Evolutionary conservation across 2,797 vertebrate genomes (phyloP).

Genomic region (Eremophila alpestris): DNA sequence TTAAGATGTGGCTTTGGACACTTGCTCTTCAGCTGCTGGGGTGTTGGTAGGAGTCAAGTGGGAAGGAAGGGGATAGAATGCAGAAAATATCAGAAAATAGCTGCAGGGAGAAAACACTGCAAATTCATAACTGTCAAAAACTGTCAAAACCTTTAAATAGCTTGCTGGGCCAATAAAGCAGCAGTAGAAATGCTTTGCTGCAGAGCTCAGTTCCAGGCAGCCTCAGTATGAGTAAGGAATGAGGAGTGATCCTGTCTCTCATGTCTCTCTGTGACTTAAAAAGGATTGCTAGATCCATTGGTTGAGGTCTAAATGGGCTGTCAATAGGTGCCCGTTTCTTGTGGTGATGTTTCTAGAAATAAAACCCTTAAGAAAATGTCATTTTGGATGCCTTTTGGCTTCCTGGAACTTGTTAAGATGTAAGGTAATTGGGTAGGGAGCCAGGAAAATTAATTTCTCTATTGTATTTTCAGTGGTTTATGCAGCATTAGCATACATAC

Average conservation of each 20-base stretch:
- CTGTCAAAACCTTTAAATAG: conserved; percentile 43
- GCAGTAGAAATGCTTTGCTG: not conserved
- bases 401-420: not conserved
- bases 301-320: not conserved
- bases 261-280: not conserved
- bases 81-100: conserved; percentile 6
- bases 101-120: conserved; percentile 3
- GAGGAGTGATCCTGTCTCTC: not conserved
- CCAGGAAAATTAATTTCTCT: not conserved
- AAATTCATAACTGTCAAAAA: conserved; percentile 7
- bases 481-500: not conserved
- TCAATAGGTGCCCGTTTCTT: not conserved
- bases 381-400: not conserved
- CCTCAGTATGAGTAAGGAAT: not conserved
- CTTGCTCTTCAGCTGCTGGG: not conserved
- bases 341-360: not conserved
- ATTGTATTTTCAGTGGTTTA: not conserved
- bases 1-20: not conserved
- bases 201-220: not conserved
- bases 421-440: not conserved
- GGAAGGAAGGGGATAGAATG: not conserved
- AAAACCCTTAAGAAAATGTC: not conserved
- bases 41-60: not conserved
- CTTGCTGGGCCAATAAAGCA: conserved; percentile 5
- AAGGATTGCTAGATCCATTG: not conserved